Evolutionary conservation across 2,888 invertebrate species (phyloP), one percentile per base, ranked within the genome.

Genomic region (Lycia hirtaria): DNA sequence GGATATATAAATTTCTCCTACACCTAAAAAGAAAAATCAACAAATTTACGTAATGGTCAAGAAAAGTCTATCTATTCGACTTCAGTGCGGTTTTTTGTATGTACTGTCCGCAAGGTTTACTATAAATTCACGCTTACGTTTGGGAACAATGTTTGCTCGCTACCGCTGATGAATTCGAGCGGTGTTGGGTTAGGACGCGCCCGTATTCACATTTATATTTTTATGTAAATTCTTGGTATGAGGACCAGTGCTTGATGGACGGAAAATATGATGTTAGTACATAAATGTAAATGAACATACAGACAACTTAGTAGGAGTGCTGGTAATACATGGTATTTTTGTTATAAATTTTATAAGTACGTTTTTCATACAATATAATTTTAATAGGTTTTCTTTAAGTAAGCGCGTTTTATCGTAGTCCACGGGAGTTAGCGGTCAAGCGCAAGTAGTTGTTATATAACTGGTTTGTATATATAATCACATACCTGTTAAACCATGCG

Each of bases 181-280:
- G 74, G 71, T 85, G 86, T 87, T 86, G 83, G 81, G 84, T 87
- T 87, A 87, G 87, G 83, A 84, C 81, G 76, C 71, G 70, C 65
- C 71, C 41, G 70, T 71, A 53, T 67, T 70, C 64, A 73, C 72
- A 68, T 70, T 69, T 71, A 68, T 68, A 71, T 72, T 73, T 72
- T 69, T 66, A 68, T 68, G 73, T 64, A 67, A 66, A 62, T 62
- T 51, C 56, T 66, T 64, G 55, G n/a, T n/a, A 52, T 43, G 43
- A 33, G 49, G 45, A 32, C 30, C 10, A 28, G 14, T 5, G 30
- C n/a, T n/a, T 24, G 12, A 47, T 26, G 12, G n/a, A 3, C n/a
- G 33, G 28, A 20, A 40, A 37, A 40, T 22, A 40, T 4, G 22
- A 12, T 14, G 38, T 40, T 12, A 12, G 38, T 10, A 37, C 2